These are phyloP conservation scores for Agrilus planipennis DNA, from an alignment of 1,140 invertebrate species.

Conservation along the genomic window DNA sequence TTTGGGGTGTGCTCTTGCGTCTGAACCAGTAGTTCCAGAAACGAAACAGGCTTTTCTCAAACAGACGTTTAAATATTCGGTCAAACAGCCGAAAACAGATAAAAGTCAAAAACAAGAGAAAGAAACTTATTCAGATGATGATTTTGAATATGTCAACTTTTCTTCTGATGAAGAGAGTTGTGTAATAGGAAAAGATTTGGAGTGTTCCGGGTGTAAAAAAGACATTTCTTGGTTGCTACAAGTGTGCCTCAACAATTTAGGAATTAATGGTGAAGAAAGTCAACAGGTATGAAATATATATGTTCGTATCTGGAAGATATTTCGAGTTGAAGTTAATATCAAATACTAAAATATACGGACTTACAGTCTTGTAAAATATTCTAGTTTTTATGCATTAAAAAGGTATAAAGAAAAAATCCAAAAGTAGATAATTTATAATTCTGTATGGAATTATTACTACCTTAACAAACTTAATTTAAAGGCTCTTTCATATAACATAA, in stretches of 20 bases:
- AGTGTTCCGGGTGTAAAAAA: not conserved
- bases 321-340: too few relatives aligned
- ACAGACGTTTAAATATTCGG: too few relatives aligned
- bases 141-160: constrained; percentile 21
- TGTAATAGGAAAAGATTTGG: too few relatives aligned
- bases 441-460: too few relatives aligned
- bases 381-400: constrained; percentile 19
- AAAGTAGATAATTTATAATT: too few relatives aligned
- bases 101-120: constrained; percentile 4
- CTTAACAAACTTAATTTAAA: too few relatives aligned
- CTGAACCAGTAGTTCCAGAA: constrained; percentile 48
- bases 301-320: too few relatives aligned
- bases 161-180: constrained; percentile 22
- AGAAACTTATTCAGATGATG: not conserved
- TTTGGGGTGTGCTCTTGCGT: constrained; percentile 58
- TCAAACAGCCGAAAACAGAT: not conserved
- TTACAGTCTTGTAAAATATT: too few relatives aligned
- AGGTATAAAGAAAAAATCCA: too few relatives aligned
- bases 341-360: too few relatives aligned
- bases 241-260: constrained; percentile 42
- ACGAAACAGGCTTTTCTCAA: constrained; percentile 33
- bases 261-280: constrained; percentile 22
- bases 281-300: not conserved
- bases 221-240: constrained; percentile 40
- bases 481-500: too few relatives aligned